Percentiles rank a stretch among this genome's conserved stretches.
Conservation (phyloP, 2,888 invertebrate genomes). For the Diarsia brunnea region DNA sequence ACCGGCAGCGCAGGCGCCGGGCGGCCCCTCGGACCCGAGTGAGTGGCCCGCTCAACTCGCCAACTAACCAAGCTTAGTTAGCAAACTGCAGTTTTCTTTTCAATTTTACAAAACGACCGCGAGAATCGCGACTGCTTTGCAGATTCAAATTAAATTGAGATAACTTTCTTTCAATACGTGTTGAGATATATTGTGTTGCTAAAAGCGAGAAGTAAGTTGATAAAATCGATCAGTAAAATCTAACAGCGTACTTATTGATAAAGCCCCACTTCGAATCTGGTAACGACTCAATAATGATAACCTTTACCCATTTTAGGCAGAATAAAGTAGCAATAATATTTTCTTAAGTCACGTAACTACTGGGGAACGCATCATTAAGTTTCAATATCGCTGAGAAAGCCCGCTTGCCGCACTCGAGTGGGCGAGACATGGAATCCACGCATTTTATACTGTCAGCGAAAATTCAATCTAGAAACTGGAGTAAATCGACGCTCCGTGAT, state of each 20-base stretch:
- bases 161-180: slow-evolving; percentile 19
- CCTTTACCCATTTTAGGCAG: slow-evolving; percentile 46
- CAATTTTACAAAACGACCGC: slow-evolving; percentile 69
- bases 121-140: slow-evolving; percentile 23
- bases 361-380: slow-evolving; percentile 71
- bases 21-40: background rate
- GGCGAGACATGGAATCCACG: slow-evolving; percentile 73
- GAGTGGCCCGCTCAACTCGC: slow-evolving; percentile 30
- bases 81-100: slow-evolving; percentile 78
- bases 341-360: slow-evolving; percentile 69
- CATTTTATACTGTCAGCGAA: slow-evolving; percentile 79
- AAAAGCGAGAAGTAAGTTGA: slow-evolving; percentile 14
- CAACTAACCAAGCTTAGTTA: slow-evolving; percentile 72
- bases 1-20: slow-evolving; percentile 47
- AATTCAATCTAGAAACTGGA: slow-evolving; percentile 79
- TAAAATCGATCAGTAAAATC: slow-evolving; percentile 40
- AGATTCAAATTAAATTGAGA: slow-evolving; percentile 37
- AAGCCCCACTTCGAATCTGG: slow-evolving; percentile 14
- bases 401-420: slow-evolving; percentile 62
- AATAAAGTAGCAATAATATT: slow-evolving; percentile 67
- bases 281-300: slow-evolving; percentile 51
- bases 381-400: slow-evolving; percentile 74
- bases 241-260: slow-evolving; percentile 43
- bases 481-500: slow-evolving; percentile 70
- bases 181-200: background rate